These are phyloP conservation scores for Xiphophorus hellerii DNA, from an alignment of 2,113 vertebrate species.

Conservation along the genomic window DNA sequence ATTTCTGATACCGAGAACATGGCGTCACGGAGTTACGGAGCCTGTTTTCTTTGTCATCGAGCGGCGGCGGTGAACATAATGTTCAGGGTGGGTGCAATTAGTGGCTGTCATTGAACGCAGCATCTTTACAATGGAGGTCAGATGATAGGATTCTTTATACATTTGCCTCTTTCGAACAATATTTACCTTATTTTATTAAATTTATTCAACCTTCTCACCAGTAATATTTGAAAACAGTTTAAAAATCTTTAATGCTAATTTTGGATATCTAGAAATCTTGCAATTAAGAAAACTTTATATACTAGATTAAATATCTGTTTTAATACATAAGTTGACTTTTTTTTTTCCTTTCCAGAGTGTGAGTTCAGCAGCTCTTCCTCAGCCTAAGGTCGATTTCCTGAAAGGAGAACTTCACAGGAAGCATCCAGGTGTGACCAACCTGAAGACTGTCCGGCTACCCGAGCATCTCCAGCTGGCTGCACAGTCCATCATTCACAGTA, in stretches of 20 bases:
- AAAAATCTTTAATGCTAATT: too few species aligned
- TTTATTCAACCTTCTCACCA: not conserved
- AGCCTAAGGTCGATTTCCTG: constrained; percentile 78
- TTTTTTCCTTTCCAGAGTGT: constrained; percentile 48
- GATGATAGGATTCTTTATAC: not conserved
- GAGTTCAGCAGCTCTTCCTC: constrained; percentile 56
- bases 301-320: not conserved
- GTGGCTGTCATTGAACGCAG: constrained; percentile 36
- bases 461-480: constrained; percentile 75
- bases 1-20: not conserved
- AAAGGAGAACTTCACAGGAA: constrained; percentile 78
- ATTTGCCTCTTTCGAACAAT: not conserved
- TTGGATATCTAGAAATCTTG: too few species aligned
- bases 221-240: too few species aligned
- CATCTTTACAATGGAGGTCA: constrained; percentile 38
- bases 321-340: not conserved
- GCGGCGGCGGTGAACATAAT: constrained; percentile 12
- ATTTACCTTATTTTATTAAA: not conserved
- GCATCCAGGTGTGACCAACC: constrained; percentile 84
- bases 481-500: constrained; percentile 76
- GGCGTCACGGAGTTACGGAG: constrained; percentile 37
- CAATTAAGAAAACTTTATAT: too few species aligned
- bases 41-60: constrained; percentile 41
- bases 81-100: constrained; percentile 54
- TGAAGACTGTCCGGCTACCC: constrained; percentile 80